Evolutionary conservation across 2,888 invertebrate genomes (phyloP).

Genomic region (Thecocarcelia acutangulata): DNA sequence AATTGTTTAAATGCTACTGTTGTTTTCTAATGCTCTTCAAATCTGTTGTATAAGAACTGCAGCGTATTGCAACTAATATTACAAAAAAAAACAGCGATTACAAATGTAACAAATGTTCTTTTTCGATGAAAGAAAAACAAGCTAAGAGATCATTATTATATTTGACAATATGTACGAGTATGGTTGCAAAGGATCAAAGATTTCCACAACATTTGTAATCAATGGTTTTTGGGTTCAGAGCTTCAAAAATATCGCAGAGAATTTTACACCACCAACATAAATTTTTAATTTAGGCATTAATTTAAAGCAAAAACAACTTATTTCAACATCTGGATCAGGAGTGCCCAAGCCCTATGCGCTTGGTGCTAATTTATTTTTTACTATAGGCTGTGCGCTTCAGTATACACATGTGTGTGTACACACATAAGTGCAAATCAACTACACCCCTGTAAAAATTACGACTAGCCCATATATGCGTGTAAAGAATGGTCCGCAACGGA

Average conservation of each 20-base stretch:
- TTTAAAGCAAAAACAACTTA: not conserved
- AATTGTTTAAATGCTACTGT: slow-evolving; percentile 45
- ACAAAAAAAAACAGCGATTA: slow-evolving; percentile 35
- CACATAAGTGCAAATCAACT: too few species aligned
- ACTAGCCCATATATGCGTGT: too few species aligned
- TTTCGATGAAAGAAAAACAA: not conserved
- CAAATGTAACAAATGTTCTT: slow-evolving; percentile 48
- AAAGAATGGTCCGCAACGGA: too few species aligned
- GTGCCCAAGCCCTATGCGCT: too few species aligned
- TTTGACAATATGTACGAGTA: slow-evolving; percentile 26
- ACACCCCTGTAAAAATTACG: too few species aligned
- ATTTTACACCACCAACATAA: slow-evolving; percentile 18
- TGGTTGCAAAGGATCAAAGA: slow-evolving; percentile 48
- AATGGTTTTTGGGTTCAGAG: slow-evolving; percentile 40
- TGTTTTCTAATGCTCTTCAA: slow-evolving; percentile 14
- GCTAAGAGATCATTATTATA: slow-evolving; percentile 33
- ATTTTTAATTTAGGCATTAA: not conserved
- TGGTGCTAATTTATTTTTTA: too few species aligned
- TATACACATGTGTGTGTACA: too few species aligned
- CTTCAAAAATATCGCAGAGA: slow-evolving; percentile 26
- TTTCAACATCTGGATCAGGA: slow-evolving; percentile 1
- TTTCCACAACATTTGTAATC: slow-evolving; percentile 60
- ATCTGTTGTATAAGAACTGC: slow-evolving; percentile 38
- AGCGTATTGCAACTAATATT: slow-evolving; percentile 38
- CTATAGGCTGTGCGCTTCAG: too few species aligned